A percentile compares a stretch with the other conserved stretches of the same genome.
phyloP scores from a whole-genome alignment of 1,140 invertebrate species.

The Paracyclopina nana region DNA sequence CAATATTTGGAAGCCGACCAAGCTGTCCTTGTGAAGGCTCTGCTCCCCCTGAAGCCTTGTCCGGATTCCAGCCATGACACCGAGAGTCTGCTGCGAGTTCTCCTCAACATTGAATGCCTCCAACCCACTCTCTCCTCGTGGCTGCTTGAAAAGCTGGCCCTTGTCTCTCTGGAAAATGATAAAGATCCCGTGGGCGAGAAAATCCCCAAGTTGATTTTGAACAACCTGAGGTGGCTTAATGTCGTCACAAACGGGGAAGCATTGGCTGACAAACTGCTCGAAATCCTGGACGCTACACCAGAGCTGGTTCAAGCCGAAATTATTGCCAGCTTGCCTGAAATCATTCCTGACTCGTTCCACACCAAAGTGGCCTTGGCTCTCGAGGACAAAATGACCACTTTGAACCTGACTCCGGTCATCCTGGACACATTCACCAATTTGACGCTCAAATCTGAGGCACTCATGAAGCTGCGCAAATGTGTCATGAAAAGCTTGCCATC shows the following conservation, averaged over 20 bases:
- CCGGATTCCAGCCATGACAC: too few relatives aligned
- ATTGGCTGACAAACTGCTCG: not conserved
- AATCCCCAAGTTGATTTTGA: not conserved
- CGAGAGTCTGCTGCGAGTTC: not conserved
- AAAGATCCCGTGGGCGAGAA: not conserved
- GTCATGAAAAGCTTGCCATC: conserved; percentile 1
- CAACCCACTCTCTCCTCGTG: not conserved
- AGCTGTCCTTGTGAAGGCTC: too few relatives aligned
- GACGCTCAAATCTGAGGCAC: not conserved
- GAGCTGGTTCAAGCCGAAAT: conserved; percentile 2
- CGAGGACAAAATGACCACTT: not conserved
- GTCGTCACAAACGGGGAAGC: not conserved
- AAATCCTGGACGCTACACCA: conserved; percentile 1
- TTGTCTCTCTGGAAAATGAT: not conserved
- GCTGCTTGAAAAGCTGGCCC: conserved; percentile 5
- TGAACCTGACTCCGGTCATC: not conserved
- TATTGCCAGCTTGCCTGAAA: not conserved
- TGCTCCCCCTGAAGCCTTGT: too few relatives aligned
- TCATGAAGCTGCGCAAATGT: not conserved
- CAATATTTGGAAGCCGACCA: too few relatives aligned
- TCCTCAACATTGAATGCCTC: not conserved
- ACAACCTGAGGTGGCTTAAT: not conserved
- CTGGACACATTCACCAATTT: conserved; percentile 8
- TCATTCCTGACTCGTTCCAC: not conserved
- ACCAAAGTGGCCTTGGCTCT: not conserved